Evolutionary conservation across 2,888 invertebrate genomes (phyloP), one percentile per base, ranked within the genome.

Genomic region (Rhamnusium bicolor): DNA sequence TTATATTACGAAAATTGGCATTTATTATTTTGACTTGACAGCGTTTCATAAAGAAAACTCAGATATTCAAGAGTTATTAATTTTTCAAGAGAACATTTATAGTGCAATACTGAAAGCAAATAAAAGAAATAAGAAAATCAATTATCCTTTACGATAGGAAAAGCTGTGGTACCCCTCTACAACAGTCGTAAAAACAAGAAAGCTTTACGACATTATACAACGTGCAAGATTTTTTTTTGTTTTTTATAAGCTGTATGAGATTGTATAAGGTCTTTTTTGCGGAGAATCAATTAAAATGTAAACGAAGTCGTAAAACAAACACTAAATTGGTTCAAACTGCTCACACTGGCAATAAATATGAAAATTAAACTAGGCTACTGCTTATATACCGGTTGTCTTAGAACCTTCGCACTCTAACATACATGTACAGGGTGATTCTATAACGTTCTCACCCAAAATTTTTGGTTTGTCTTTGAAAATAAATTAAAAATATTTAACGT

Each of bases 201-300:
- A 62, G 49, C 24, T 65, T 53, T 65, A 65, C 12, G 53, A 53
- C 19, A 19, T 51, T 18, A 19, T n/a, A 14, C 21, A 54, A 40
- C 53, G 65, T 51, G 65, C 14, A 18, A 24, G 2, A 24, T 24
- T 65, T 65, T 65, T n/a, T 65, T 65, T 65, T 29, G 5, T 18
- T 24, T 63, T 27, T 65, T 32, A 53, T 14, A 14, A 19, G 53
- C 16, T 51, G 27, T 19, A 19, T 24, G 16, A 21, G 19, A 62
- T 12, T 63, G 51, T 63, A 27, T 49, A 14, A 24, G 8, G 14
- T 46, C 8, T 6, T 16, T 19, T 14, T 27, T 27, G 27, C n/a
- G 29, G 65, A 29, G 32, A 40, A 53, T 65, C 53, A 53, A 65
- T 65, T 65, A 53, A 65, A 65, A 65, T 32, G 32, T 53, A 53